Evolutionary conservation across 2,113 vertebrate genomes (phyloP).

Genomic region (Pterocles gutturalis): DNA sequence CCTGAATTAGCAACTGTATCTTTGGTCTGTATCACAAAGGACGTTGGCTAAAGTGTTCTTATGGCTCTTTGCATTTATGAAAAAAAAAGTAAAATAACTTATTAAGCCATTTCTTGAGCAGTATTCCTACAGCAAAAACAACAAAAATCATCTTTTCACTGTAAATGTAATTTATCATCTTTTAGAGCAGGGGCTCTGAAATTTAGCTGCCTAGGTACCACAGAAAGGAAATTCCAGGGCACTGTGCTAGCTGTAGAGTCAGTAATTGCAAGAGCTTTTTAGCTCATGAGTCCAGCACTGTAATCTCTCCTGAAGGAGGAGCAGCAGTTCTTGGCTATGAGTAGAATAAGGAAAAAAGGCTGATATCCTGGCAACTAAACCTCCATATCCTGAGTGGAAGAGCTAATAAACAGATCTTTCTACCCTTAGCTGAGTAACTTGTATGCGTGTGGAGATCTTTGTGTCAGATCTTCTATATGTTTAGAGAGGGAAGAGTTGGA

Average conservation of each 20-base stretch:
- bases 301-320: not conserved
- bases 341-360: not conserved
- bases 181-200: fast-evolving
- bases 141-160: not conserved
- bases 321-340: not conserved
- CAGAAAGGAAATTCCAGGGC: not conserved
- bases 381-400: not conserved
- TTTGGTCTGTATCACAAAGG: not conserved
- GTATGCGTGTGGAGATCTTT: not conserved
- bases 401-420: not conserved
- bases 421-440: not conserved
- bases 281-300: not conserved
- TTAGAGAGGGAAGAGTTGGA: not conserved
- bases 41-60: not conserved
- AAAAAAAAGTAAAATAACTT: not conserved
- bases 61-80: fast-evolving
- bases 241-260: not conserved
- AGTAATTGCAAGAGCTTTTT: not conserved
- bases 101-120: not conserved
- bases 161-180: not conserved
- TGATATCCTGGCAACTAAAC: not conserved
- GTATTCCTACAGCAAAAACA: not conserved
- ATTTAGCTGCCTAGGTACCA: not conserved
- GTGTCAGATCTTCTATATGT: not conserved
- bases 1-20: fast-evolving